Base-by-base conservation (phyloP, 2,113 vertebrate genomes). In the Monopterus albus region DNA sequence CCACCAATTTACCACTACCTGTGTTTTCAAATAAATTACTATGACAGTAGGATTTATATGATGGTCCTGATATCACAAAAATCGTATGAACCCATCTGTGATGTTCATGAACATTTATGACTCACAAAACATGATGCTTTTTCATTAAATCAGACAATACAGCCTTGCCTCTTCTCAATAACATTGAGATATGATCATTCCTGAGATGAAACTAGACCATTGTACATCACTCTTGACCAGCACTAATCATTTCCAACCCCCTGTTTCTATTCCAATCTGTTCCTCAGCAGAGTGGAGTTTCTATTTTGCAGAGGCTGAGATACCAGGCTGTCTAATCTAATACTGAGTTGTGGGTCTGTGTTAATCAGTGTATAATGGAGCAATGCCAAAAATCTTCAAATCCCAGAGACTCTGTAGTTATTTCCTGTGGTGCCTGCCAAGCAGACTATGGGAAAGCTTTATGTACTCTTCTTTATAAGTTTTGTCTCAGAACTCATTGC, bases 311-410 rank as follows among this genome's bases (percentile, higher is more conserved):
- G 18, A 71, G 14, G 31, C 58, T 66, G 63, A 53, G 51, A 64
- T 35, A 71, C 52, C 55, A 75, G 60, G 28, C 73, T 31, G 58
- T 74, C 39, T 82, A 72, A 79, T 78, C 63, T 66, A 75, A 70
- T 72, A 79, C 25, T 45, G 65, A 85, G 85, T 79, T 33, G 57
- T 36, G 78, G 72, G 26, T 79, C 64, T 71, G 61, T 85, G 77
- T 79, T 78, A 86, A 83, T 52, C 51, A 69, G 81, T 47, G 69
- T 80, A 66, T 47, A 20, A 43, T 81, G 84, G 80, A 82, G 68
- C 39, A 7, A 50, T 58, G 83, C 87, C 89, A 89, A 74, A 57
- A 17, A 64, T 68, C 71, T 69, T 71, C 81, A 79, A 83, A 81
- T 67, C 81, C 63, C 38, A 58, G 53, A 78, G 57, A 75, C 74